Conservation (phyloP, 2,888 invertebrate species). For the Oscheius sp. region DNA sequence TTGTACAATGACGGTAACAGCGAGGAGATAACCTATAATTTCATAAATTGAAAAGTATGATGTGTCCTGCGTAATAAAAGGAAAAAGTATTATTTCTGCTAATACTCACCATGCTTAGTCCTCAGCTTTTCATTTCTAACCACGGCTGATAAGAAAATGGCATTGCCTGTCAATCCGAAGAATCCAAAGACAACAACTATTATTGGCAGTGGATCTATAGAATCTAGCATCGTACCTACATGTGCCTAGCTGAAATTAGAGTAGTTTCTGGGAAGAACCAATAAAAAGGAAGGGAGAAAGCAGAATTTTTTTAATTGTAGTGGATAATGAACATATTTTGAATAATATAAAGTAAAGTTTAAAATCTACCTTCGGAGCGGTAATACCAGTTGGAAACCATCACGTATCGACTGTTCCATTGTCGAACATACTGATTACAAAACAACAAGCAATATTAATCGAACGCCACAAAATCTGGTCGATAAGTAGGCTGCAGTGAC, state of each 20-base stretch:
- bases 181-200: neutral
- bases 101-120: conserved; percentile 15
- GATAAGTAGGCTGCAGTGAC: too few species aligned
- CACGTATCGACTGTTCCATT: too few species aligned
- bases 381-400: too few species aligned
- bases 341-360: too few species aligned
- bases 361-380: too few species aligned
- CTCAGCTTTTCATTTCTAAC: neutral
- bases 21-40: conserved; percentile 1
- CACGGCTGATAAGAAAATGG: neutral
- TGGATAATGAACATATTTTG: too few species aligned
- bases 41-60: neutral
- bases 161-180: conserved; percentile 7
- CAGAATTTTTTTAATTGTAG: too few species aligned
- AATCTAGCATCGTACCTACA: neutral
- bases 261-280: too few species aligned
- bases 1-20: conserved; percentile 6
- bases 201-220: neutral
- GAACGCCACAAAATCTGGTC: too few species aligned
- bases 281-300: too few species aligned
- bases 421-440: too few species aligned
- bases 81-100: neutral
- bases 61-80: neutral
- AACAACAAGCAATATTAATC: too few species aligned
- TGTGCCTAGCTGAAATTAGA: neutral